Conservation (phyloP, 1,140 invertebrate species). For the Asobara japonica region DNA sequence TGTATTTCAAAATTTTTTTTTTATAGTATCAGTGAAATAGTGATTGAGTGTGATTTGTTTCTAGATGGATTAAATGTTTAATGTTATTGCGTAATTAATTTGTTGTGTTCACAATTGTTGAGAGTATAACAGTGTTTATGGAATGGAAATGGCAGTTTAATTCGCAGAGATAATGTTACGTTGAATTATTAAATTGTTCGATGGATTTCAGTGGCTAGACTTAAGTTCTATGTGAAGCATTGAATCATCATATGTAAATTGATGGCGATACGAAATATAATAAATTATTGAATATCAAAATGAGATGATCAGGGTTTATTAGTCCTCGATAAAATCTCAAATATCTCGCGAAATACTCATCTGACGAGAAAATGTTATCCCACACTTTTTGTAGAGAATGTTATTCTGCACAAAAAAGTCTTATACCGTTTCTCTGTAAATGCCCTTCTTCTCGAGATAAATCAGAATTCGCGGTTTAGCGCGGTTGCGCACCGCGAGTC, state of each 20-base stretch:
- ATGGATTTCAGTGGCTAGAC: neutral
- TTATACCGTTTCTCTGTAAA: too few relatives aligned
- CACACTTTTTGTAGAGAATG: too few relatives aligned
- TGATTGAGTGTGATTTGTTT: neutral
- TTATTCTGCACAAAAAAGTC: too few relatives aligned
- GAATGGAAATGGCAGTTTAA: neutral
- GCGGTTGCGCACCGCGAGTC: too few relatives aligned
- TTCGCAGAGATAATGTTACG: neutral
- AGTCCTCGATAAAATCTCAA: too few relatives aligned
- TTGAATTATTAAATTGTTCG: neutral
- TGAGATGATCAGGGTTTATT: too few relatives aligned
- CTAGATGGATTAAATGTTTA: neutral
- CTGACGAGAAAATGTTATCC: too few relatives aligned
- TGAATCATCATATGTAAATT: neutral
- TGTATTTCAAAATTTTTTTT: too few relatives aligned
- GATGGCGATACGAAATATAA: neutral
- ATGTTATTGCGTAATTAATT: constrained; percentile 1
- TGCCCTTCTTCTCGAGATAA: too few relatives aligned
- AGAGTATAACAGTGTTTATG: constrained; percentile 6
- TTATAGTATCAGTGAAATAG: neutral
- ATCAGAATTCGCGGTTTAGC: too few relatives aligned
- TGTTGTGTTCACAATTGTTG: neutral
- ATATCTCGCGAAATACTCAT: too few relatives aligned
- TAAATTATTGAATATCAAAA: neutral
- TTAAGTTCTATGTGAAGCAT: neutral